Conservation (phyloP, 2,888 invertebrate genomes). For the Scelioninae gen. 2 region DNA sequence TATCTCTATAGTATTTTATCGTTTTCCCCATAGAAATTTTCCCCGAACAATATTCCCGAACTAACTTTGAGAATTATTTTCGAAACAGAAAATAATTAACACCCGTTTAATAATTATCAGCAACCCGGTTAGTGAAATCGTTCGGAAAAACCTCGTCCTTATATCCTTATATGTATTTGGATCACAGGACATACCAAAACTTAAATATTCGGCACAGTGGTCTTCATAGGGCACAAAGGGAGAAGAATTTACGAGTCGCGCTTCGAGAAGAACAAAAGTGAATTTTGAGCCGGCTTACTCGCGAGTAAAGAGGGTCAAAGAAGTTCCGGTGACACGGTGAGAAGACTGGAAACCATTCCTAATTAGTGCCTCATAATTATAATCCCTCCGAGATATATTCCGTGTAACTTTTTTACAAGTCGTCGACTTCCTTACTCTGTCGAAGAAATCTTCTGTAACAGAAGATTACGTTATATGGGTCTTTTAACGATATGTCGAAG, state of each 20-base stretch:
- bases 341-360: slow-evolving; percentile 45
- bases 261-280: slow-evolving; percentile 42
- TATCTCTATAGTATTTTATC: no score
- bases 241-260: not conserved
- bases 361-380: slow-evolving; percentile 56
- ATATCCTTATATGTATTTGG: not conserved
- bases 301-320: slow-evolving; percentile 42
- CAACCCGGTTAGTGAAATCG: no score
- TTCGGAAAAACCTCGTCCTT: no score
- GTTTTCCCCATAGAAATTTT: no score
- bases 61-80: no score
- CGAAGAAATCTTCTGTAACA: slow-evolving; percentile 37
- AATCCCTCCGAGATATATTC: slow-evolving; percentile 41
- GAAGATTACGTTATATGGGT: not conserved
- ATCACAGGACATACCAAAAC: slow-evolving; percentile 2
- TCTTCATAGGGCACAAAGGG: not conserved
- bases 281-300: slow-evolving; percentile 32
- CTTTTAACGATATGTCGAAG: no score
- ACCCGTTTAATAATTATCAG: no score
- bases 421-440: slow-evolving; percentile 22
- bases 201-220: slow-evolving; percentile 12
- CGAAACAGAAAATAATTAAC: no score
- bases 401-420: slow-evolving; percentile 35
- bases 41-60: no score
- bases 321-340: slow-evolving; percentile 42